A percentile compares a stretch with the other conserved stretches of the same genome.
These are phyloP conservation scores for Patella pellucida DNA, from an alignment of 2,888 invertebrate species.

Conservation along the genomic window DNA sequence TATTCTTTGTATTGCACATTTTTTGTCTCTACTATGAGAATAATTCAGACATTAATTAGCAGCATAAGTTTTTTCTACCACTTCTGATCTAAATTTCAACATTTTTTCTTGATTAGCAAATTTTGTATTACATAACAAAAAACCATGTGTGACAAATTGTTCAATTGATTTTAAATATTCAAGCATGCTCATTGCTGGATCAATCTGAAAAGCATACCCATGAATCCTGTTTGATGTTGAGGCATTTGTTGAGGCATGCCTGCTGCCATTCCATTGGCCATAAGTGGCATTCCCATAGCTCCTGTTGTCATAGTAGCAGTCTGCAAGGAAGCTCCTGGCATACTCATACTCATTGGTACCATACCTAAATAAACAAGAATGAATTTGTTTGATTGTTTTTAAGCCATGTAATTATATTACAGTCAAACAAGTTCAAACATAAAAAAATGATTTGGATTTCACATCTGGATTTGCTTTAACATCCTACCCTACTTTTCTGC, in stretches of 20 bases:
- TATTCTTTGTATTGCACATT: not conserved
- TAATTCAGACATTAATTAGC: not conserved
- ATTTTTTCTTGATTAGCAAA: too few species aligned
- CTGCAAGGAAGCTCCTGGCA: constrained; percentile 43
- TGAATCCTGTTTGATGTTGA: constrained; percentile 21
- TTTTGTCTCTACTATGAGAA: not conserved
- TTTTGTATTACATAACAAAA: too few species aligned
- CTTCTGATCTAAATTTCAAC: too few species aligned
- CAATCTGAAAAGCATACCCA: constrained; percentile 15
- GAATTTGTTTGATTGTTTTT: too few species aligned
- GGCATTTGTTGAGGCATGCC: constrained; percentile 38
- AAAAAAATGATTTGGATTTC: not conserved
- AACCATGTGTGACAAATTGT: too few species aligned
- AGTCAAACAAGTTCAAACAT: not conserved
- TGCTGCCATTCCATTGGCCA: constrained; percentile 58
- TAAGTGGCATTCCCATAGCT: constrained; percentile 54
- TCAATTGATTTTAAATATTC: too few species aligned
- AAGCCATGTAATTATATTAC: not conserved
- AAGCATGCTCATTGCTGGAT: not conserved
- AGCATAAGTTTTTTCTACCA: too few species aligned
- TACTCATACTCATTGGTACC: constrained; percentile 41
- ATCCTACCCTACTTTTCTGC: too few species aligned
- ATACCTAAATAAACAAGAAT: constrained; percentile 30
- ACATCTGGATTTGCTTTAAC: too few species aligned
- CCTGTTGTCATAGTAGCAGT: constrained; percentile 51